Percentiles rank a stretch among this genome's conserved stretches.
These are phyloP conservation scores for Tadarida brasiliensis DNA, from an alignment of 2,797 vertebrate genomes.

Conservation along the genomic window DNA sequence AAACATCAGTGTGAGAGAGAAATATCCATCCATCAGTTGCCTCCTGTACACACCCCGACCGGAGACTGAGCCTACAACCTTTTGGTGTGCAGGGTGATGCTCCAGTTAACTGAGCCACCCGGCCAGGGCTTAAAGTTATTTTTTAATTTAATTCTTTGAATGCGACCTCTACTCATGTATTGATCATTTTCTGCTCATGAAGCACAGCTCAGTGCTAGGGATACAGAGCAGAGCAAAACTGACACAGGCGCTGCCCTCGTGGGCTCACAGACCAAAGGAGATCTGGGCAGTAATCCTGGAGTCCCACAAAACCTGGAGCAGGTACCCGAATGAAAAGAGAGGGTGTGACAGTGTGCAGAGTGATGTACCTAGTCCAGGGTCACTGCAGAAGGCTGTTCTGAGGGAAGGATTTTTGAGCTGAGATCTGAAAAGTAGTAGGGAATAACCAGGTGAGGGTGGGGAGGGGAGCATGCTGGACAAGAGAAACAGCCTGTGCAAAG, in stretches of 20 bases:
- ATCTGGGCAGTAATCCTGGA: not conserved
- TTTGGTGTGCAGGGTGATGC: not conserved
- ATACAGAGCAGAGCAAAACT: not conserved
- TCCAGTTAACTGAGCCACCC: not conserved
- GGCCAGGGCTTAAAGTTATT: not conserved
- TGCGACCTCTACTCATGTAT: not conserved
- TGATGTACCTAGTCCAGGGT: too few relatives aligned
- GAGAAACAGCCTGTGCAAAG: not conserved
- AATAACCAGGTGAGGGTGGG: not conserved
- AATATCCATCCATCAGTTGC: not conserved
- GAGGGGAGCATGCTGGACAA: not conserved
- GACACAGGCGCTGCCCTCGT: not conserved
- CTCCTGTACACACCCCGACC: not conserved
- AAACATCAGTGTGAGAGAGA: not conserved
- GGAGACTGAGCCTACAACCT: not conserved
- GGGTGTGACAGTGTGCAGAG: not conserved
- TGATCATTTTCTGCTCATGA: not conserved
- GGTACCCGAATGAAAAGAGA: not conserved
- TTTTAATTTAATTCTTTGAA: conserved; percentile 31
- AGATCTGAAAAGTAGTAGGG: not conserved
- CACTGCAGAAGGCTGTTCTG: not conserved
- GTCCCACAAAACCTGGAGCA: not conserved
- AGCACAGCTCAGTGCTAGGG: not conserved
- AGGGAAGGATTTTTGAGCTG: not conserved
- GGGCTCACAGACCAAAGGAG: not conserved